Percentiles rank a stretch among this genome's conserved stretches.
phyloP scores from a whole-genome alignment of 1,140 invertebrate genomes.

The Paracyclopina nana region DNA sequence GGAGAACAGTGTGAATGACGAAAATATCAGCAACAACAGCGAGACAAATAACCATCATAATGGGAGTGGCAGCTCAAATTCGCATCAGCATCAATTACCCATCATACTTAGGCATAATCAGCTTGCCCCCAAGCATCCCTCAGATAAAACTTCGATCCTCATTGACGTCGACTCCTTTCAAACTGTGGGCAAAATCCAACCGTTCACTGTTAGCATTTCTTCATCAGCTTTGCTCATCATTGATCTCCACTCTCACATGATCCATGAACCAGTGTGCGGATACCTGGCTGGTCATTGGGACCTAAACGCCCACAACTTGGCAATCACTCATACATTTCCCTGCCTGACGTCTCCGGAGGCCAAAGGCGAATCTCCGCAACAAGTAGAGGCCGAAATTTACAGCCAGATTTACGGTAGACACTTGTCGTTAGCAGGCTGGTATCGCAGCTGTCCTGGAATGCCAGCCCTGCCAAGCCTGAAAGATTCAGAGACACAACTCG shows the following conservation, averaged over 20 bases:
- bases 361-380: constrained; percentile 26
- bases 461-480: constrained; percentile 69
- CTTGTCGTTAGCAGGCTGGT: constrained; percentile 49
- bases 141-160: neutral
- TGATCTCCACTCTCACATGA: constrained; percentile 60
- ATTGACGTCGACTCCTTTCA: constrained; percentile 64
- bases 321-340: constrained; percentile 70
- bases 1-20: neutral
- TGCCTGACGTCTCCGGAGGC: constrained; percentile 53
- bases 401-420: constrained; percentile 56
- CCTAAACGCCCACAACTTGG: constrained; percentile 66
- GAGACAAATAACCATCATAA: neutral
- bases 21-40: neutral
- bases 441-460: neutral
- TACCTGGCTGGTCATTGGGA: constrained; percentile 89
- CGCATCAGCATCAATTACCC: too few relatives aligned
- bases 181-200: constrained; percentile 68
- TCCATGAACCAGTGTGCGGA: constrained; percentile 74
- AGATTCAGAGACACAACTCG: constrained; percentile 75
- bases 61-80: too few relatives aligned
- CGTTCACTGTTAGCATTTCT: constrained; percentile 67
- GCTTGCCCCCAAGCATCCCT: neutral
- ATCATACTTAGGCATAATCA: constrained; percentile 17
- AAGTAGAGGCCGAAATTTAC: constrained; percentile 58
- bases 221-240: constrained; percentile 68